Evolutionary conservation across 2,888 invertebrate genomes (phyloP).

Genomic region (Torymus tubicola): DNA sequence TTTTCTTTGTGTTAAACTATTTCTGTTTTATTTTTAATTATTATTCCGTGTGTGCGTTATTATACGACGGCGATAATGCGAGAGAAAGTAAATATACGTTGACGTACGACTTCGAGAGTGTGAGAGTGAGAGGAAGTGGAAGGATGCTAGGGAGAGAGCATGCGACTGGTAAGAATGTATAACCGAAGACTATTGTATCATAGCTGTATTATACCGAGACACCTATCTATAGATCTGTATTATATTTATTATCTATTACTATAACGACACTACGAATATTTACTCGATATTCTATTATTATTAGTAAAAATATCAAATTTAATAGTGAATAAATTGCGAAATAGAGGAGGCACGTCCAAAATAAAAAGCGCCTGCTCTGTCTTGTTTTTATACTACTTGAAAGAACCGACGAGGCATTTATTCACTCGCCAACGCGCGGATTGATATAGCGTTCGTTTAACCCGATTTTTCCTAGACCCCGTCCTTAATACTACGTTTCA

Average conservation of each 20-base stretch:
- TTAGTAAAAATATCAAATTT: conserved; percentile 75
- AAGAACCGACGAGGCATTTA: conserved; percentile 62
- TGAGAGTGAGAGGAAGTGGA: conserved; percentile 22
- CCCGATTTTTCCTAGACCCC: conserved; percentile 37
- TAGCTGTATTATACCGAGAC: conserved; percentile 75
- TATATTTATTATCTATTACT: conserved; percentile 71
- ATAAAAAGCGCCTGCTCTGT: conserved; percentile 50
- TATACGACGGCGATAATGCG: conserved; percentile 24
- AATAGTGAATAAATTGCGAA: conserved; percentile 73
- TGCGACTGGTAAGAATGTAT: conserved; percentile 27
- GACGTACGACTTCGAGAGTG: conserved; percentile 35
- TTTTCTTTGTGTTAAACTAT: conserved; percentile 54
- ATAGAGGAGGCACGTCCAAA: conserved; percentile 62
- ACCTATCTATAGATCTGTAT: conserved; percentile 75
- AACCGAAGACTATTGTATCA: conserved; percentile 71
- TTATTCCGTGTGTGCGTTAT: conserved; percentile 57
- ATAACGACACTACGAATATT: conserved; percentile 73
- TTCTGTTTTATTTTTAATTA: conserved; percentile 55
- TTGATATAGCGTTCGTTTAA: conserved; percentile 44
- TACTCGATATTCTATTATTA: conserved; percentile 74
- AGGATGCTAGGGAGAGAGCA: not conserved
- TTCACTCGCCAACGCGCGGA: conserved; percentile 46
- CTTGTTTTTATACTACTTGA: conserved; percentile 61
- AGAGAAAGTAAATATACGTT: not conserved
- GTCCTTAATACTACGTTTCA: conserved; percentile 20